phyloP scores from a whole-genome alignment of 2,888 invertebrate species.

The Dolichopus griseipennis region DNA sequence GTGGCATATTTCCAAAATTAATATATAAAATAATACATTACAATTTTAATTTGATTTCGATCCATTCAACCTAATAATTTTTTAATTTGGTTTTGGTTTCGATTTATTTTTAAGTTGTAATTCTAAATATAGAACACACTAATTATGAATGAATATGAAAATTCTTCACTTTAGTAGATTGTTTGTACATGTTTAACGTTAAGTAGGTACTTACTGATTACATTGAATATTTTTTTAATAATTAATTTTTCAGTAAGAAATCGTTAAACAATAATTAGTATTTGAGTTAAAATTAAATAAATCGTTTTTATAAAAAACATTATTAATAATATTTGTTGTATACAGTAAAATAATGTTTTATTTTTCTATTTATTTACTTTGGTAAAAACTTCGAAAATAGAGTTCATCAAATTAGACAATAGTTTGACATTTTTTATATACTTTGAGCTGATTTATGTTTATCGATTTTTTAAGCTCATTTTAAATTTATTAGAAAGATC shows the following conservation, averaged over 20 bases:
- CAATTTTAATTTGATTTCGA: not conserved
- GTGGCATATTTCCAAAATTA: not conserved
- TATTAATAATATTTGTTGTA: not conserved
- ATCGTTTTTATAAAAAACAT: not conserved
- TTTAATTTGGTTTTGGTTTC: too few species aligned
- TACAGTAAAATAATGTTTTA: not conserved
- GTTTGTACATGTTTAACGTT: not conserved
- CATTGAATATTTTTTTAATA: not conserved
- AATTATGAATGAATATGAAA: not conserved
- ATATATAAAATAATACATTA: not conserved
- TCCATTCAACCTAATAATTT: too few species aligned
- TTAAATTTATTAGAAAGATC: too few species aligned
- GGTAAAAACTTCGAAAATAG: not conserved
- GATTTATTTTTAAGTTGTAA: not conserved
- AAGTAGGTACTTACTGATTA: not conserved
- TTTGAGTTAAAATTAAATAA: not conserved
- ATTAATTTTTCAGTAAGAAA: too few species aligned
- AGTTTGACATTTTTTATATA: not conserved
- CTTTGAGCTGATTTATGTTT: not conserved
- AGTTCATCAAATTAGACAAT: not conserved
- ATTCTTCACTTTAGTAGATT: not conserved
- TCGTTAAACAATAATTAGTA: too few species aligned
- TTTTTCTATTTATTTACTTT: not conserved
- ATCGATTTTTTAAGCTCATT: too few species aligned
- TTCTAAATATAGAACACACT: not conserved